Evolutionary conservation across 2,888 invertebrate genomes (phyloP).

Genomic region (Flexamia atlantica): DNA sequence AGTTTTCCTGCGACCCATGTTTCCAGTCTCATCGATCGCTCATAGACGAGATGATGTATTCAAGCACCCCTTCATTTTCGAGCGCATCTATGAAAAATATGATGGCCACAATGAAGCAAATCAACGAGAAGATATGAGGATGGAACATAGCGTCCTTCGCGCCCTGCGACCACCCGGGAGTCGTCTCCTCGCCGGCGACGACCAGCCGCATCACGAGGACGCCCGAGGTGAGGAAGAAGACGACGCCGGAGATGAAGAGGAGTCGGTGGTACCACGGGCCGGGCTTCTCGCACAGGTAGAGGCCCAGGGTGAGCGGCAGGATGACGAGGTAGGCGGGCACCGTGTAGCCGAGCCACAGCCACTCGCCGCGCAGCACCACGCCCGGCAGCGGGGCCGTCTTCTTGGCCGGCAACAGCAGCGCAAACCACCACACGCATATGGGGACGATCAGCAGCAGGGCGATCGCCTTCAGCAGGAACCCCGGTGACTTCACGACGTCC

Average conservation of each 20-base stretch:
- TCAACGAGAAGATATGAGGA: not conserved
- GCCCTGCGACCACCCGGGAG: not conserved
- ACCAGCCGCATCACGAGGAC: not conserved
- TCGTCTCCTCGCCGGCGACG: not conserved
- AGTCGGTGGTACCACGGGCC: conserved; percentile 7
- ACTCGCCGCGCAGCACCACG: not conserved
- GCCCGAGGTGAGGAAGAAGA: conserved; percentile 10
- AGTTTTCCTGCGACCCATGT: no score
- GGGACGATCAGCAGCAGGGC: not conserved
- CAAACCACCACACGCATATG: not conserved
- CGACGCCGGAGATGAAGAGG: conserved; percentile 14
- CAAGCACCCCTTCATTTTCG: conserved; percentile 24
- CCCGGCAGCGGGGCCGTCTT: not conserved
- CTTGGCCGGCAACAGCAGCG: not conserved
- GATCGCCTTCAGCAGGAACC: not conserved
- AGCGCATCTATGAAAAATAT: not conserved
- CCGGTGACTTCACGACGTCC: not conserved
- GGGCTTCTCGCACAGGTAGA: conserved; percentile 3
- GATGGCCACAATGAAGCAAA: not conserved
- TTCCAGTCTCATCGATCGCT: no score
- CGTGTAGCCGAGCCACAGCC: not conserved
- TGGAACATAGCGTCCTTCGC: not conserved
- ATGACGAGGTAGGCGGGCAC: conserved; percentile 28
- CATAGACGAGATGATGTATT: not conserved
- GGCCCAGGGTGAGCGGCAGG: not conserved